phyloP scores from a whole-genome alignment of 2,113 vertebrate genomes.

The Odontesthes bonariensis region DNA sequence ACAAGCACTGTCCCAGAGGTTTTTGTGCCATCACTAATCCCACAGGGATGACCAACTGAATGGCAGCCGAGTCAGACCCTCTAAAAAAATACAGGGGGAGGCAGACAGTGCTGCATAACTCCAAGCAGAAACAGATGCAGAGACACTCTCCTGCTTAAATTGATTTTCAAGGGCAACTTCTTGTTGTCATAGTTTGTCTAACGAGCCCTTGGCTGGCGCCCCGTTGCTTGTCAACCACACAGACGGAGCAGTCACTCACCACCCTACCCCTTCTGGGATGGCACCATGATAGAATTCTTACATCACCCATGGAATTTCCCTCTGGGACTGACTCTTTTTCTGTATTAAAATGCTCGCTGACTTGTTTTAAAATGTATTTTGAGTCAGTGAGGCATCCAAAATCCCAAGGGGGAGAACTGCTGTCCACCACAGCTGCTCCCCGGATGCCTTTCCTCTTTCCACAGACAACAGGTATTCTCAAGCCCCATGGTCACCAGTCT shows the following conservation, averaged over 20 bases:
- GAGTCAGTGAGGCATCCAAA: conserved; percentile 60
- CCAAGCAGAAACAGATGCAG: conserved; percentile 82
- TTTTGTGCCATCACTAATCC: conserved; percentile 79
- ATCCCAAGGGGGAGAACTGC: conserved; percentile 29
- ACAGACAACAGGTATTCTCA: conserved; percentile 76
- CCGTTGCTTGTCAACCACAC: conserved; percentile 69
- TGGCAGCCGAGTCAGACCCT: conserved; percentile 56
- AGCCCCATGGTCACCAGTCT: conserved; percentile 63
- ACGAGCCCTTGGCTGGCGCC: conserved; percentile 80
- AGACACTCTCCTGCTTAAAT: conserved; percentile 77
- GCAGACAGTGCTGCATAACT: conserved; percentile 71
- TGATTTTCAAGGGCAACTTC: conserved; percentile 84
- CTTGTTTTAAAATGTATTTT: conserved; percentile 60
- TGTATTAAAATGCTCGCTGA: conserved; percentile 17
- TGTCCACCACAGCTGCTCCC: conserved; percentile 47
- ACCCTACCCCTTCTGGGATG: conserved; percentile 25
- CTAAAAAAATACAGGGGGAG: conserved; percentile 37
- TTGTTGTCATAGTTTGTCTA: conserved; percentile 84
- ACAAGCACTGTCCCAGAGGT: conserved; percentile 73
- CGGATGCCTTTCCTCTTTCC: conserved; percentile 42
- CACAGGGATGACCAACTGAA: conserved; percentile 69
- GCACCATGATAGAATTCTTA: conserved; percentile 60
- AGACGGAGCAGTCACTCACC: conserved; percentile 25
- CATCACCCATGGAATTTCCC: conserved; percentile 67
- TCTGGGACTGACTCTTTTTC: conserved; percentile 43